Percentiles rank a stretch among this genome's conserved stretches.
phyloP scores from a whole-genome alignment of 2,113 vertebrate genomes.

The Oryzias curvinotus region DNA sequence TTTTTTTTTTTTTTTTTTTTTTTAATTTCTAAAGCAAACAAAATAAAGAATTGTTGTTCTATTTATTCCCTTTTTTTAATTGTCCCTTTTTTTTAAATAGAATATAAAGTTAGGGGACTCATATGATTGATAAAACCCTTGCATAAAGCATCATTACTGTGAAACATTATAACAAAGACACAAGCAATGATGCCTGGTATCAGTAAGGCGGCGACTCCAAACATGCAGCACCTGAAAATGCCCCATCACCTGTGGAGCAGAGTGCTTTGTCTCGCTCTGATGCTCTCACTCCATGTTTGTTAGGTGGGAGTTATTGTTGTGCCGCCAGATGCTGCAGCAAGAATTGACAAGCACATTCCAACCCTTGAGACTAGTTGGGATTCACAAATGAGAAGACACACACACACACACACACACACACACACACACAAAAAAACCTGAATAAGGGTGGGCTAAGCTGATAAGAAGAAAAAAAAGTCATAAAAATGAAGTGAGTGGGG shows the following conservation, averaged over 20 bases:
- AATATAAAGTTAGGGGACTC: conserved; percentile 2
- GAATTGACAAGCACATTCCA: conserved; percentile 32
- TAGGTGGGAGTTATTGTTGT: conserved; percentile 26
- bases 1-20: too few species aligned
- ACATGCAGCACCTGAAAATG: conserved; percentile 2
- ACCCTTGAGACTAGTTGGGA: conserved; percentile 28
- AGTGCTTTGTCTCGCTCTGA: conserved; percentile 18
- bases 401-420: conserved; percentile 16
- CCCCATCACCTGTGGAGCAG: not conserved
- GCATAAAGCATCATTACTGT: not conserved
- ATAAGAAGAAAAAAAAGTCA: not conserved
- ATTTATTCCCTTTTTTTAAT: too few species aligned
- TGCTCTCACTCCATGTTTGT: conserved; percentile 7
- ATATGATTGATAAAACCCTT: not conserved
- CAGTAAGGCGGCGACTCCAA: conserved; percentile 3
- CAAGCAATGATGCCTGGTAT: conserved; percentile 10
- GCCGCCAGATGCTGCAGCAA: conserved; percentile 41
- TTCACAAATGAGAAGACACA: conserved; percentile 18
- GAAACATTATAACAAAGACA: conserved; percentile 1
- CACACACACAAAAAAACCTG: not conserved
- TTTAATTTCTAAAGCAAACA: too few species aligned
- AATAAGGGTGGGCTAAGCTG: conserved; percentile 1
- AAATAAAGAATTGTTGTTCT: not conserved
- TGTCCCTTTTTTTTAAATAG: not conserved
- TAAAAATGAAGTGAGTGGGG: conserved; percentile 8